Base-by-base conservation (phyloP, 2,888 invertebrate species). In the Spisula solida region DNA sequence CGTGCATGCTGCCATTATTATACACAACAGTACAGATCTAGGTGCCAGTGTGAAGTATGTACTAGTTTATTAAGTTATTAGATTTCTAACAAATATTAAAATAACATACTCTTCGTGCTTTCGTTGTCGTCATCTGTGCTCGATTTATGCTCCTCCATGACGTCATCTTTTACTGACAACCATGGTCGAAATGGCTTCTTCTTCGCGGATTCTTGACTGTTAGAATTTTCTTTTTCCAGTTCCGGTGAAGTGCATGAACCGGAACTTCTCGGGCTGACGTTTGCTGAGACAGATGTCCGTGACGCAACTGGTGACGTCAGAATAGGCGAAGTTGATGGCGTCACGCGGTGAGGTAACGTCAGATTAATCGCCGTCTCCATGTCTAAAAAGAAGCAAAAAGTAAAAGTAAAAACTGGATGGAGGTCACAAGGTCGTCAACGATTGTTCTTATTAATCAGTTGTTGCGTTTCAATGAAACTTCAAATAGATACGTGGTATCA, bases 181-280 rank as follows among this genome's bases (percentile, higher is more conserved):
- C 94, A 94, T 6, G 94, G 94, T 20, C 94, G 88, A 85, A 94
- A 94, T 47, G 80, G 34, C 41, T 34, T 51, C 20, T 34, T 82
- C 66, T 70, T 75, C 5, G 18, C 55, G 16, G 51, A 20, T 4
- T 78, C 56, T 80, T 41, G 51, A 34, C 60, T 8, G 60, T 55
- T 29, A 10, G 78, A 29, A 56, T 29, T 20, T 66, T 47, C 31
- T 14, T 55, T 41, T 78, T 86, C 80, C 60, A 25, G 79, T 51
- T 80, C 56, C n/a, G 85, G 79, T 25, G 85, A 78, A 6, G 82
- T 56, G 1, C 83, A 86, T 5, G 86, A 81, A 25, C 78, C 47
- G 5, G 89, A 84, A 81, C 89, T 89, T 60, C 70, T 81, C 31
- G 91, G 91, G 55, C 89, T 89, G 4, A 84, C 78, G 31, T 87